Conservation (phyloP, 2,888 invertebrate species). For the Teinopalpus imperialis region DNA sequence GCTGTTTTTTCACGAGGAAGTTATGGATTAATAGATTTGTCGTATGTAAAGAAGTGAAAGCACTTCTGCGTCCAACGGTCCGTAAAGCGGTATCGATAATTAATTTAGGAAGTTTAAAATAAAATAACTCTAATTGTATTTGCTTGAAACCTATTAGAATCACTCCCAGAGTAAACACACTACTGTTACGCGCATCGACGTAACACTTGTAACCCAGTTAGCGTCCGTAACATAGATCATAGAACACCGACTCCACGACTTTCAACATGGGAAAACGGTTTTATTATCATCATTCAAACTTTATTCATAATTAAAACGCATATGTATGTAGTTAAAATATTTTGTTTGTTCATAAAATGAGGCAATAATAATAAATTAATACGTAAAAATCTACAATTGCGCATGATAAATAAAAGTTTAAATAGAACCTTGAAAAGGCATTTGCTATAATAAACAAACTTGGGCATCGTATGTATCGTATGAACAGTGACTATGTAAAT, state of each 20-base stretch:
- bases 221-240: constrained; percentile 14
- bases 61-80: constrained; percentile 31
- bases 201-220: constrained; percentile 27
- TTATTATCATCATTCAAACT: not conserved
- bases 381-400: too few species aligned
- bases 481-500: constrained; percentile 12
- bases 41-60: constrained; percentile 34
- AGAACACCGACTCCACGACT: constrained; percentile 12
- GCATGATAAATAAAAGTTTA: too few species aligned
- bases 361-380: too few species aligned
- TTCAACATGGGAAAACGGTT: constrained; percentile 7
- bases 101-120: constrained; percentile 30
- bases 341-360: too few species aligned
- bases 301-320: not conserved
- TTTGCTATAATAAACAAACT: constrained; percentile 4
- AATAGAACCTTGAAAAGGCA: constrained; percentile 20
- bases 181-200: constrained; percentile 25
- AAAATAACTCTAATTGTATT: not conserved
- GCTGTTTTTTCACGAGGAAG: constrained; percentile 3
- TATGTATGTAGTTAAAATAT: not conserved
- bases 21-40: constrained; percentile 9
- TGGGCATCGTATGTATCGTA: not conserved
- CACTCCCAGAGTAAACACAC: constrained; percentile 7
- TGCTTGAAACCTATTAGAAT: constrained; percentile 9
- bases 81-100: constrained; percentile 37